A percentile compares a stretch with the other conserved stretches of the same genome.
phyloP scores from a whole-genome alignment of 2,797 vertebrate species.

The Enteromius paludinosus region DNA sequence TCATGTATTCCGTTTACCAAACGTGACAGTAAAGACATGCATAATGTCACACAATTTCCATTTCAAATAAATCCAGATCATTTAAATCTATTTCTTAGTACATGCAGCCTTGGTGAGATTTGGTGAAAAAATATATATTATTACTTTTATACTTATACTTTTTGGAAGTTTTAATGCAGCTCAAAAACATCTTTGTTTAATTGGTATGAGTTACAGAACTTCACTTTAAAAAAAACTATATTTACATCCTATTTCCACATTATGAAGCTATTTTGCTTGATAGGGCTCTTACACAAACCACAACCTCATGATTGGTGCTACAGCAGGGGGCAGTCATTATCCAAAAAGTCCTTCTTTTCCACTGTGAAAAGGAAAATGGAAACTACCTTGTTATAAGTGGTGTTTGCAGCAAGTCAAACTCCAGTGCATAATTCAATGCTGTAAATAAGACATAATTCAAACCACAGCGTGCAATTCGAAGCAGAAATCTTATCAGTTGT shows the following conservation, averaged over 20 bases:
- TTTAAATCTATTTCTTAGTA: not conserved
- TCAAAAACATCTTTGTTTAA: not conserved
- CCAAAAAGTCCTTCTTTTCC: not conserved
- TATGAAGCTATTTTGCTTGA: not conserved
- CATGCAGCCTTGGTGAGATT: not conserved
- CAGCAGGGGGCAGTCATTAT: constrained; percentile 32
- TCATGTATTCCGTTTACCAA: not conserved
- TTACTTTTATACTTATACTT: no score
- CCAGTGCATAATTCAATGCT: not conserved
- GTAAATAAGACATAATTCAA: not conserved
- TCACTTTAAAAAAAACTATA: no score
- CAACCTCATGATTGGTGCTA: not conserved
- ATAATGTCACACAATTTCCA: not conserved
- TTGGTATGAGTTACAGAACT: not conserved
- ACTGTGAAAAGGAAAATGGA: not conserved
- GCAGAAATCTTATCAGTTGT: not conserved
- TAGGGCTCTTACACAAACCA: not conserved
- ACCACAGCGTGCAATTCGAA: no score
- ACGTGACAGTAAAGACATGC: not conserved
- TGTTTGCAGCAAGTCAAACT: not conserved
- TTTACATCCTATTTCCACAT: not conserved
- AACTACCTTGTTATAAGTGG: not conserved
- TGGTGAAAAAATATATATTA: no score
- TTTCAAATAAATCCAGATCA: not conserved
- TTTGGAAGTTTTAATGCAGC: not conserved